Percentiles rank a stretch among this genome's conserved stretches.
Conservation (phyloP, 2,113 vertebrate species). For the Rhinichthys klamathensis region DNA sequence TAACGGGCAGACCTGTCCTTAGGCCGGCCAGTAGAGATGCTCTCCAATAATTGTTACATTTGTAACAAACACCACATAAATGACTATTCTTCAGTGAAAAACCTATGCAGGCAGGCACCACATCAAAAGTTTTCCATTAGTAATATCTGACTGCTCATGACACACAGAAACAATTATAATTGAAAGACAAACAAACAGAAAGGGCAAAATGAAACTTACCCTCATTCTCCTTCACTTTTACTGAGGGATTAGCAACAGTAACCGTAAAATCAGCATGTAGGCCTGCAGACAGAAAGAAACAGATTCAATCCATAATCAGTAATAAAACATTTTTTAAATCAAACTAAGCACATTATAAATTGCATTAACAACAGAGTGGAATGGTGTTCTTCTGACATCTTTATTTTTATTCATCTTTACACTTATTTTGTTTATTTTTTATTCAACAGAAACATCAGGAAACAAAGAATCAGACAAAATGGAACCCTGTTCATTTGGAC, state of each 20-base stretch:
- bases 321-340: too few species aligned
- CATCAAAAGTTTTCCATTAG: background rate
- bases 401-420: background rate
- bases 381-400: background rate
- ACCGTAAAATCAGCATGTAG: conserved; percentile 59
- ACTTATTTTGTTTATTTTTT: background rate
- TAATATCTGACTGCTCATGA: background rate
- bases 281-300: conserved; percentile 57
- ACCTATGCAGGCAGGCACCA: background rate
- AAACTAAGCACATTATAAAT: background rate
- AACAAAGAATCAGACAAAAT: background rate
- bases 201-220: conserved; percentile 63
- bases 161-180: background rate
- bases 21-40: background rate
- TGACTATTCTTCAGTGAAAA: background rate
- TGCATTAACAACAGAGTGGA: background rate
- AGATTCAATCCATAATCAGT: background rate
- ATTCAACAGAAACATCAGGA: background rate
- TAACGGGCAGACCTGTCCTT: background rate
- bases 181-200: background rate
- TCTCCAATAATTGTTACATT: background rate
- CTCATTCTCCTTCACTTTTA: conserved; percentile 65
- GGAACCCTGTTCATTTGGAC: background rate
- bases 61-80: background rate
- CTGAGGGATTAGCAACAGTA: background rate